Evolutionary conservation across 2,888 invertebrate species (phyloP).

Genomic region (Drosophila prostipennis): DNA sequence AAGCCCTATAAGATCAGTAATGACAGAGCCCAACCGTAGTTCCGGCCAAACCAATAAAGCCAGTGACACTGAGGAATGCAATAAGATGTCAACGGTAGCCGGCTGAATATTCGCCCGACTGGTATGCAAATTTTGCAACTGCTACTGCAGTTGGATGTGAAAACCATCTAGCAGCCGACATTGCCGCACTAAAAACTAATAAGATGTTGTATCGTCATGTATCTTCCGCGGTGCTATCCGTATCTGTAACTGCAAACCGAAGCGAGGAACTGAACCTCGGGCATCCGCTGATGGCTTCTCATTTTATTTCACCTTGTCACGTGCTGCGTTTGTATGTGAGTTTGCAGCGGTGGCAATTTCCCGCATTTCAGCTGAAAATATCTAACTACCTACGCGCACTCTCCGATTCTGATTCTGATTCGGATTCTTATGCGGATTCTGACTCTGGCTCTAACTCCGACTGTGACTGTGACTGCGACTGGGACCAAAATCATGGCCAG

Average conservation of each 20-base stretch:
- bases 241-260: slow-evolving; percentile 37
- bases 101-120: slow-evolving; percentile 25
- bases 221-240: slow-evolving; percentile 36
- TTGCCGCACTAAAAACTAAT: slow-evolving; percentile 67
- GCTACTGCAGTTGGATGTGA: slow-evolving; percentile 42
- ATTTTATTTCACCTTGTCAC: slow-evolving; percentile 79
- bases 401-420: slow-evolving; percentile 17
- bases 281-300: slow-evolving; percentile 73
- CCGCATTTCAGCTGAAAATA: slow-evolving; percentile 76
- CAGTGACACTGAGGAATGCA: slow-evolving; percentile 38
- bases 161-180: slow-evolving; percentile 23
- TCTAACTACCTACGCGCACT: slow-evolving; percentile 73
- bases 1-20: slow-evolving; percentile 1
- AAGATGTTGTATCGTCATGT: slow-evolving; percentile 71
- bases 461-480: neutral
- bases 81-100: slow-evolving; percentile 55
- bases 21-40: neutral
- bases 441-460: slow-evolving; percentile 19
- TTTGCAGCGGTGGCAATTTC: slow-evolving; percentile 76
- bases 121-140: slow-evolving; percentile 38
- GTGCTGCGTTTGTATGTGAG: slow-evolving; percentile 60
- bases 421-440: slow-evolving; percentile 11
- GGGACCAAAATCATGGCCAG: slow-evolving; percentile 33
- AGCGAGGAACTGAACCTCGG: slow-evolving; percentile 37
- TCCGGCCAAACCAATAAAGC: slow-evolving; percentile 18